Evolutionary conservation across 37 sponge, comb jelly and placozoan genomes (phyloP), one percentile per base, ranked within the genome.

Genomic region (Halichondria panicea): DNA sequence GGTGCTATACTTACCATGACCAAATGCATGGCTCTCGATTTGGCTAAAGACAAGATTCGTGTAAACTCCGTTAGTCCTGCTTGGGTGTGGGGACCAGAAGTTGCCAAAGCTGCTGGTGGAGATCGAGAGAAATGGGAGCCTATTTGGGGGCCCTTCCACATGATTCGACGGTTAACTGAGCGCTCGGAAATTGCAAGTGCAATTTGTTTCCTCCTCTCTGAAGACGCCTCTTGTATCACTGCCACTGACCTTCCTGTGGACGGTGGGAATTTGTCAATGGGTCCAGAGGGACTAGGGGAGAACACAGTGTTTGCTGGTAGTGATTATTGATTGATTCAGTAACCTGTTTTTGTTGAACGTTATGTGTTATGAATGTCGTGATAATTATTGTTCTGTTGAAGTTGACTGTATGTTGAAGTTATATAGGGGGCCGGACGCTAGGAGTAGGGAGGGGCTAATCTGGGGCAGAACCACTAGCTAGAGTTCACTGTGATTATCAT

Each of bases 1-100:
- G 94, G 90, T 22, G 94, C 94, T 36, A 66, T 93, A 1, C 27
- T 71, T 31, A 43, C 77, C 2, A 77, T 93, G 81, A 86, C 94
- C 5, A 86, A 83, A 48, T 87, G 88, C 52, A 92, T 87, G 94
- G 94, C 94, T 34, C 78, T 89, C 0, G 94, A 93, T 45, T 64
- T 93, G 32, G 81, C 89, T 30, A 58, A 43, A 22, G 80, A 86
- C 30, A 76, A 74, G 1, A 86, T 93, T 2, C 74, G 94, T 27
- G 90, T 93, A 45, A 93, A 93, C 43, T 82, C 87, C 1, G 66
- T 93, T 43, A 89, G 90, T 65, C 94, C 94, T 28, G 84, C 87
- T 0, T 93, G 94, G 94, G 83, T 88, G 53, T 93, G 94, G 94
- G 48, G 82, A 32, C 94, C 94, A 30, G 94, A 93, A 55, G 94